Evolutionary conservation across 2,888 invertebrate species (phyloP), one percentile per base, ranked within the genome.

Genomic region (Cheilosia vulpina): DNA sequence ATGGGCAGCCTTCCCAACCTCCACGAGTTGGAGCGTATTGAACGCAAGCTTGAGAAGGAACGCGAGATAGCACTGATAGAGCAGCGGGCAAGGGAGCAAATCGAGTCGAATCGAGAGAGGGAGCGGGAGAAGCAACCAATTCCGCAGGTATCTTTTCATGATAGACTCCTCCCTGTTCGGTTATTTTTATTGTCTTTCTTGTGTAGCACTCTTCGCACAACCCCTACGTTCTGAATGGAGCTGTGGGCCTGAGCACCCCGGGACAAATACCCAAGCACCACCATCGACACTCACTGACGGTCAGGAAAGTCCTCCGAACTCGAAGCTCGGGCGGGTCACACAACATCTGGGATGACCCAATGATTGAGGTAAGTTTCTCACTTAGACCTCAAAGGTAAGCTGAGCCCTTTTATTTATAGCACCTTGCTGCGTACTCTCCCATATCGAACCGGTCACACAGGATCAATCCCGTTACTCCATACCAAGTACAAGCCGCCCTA

Each of bases 1-100:
- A 95, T 95, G 95, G 95, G 95, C 69, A 95, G 95, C 88, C 90
- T 95, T 89, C 95, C 95, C 87, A 95, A 95, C 91, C 90, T 95
- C 79, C 94, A 94, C 89, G 94, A 95, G 89, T 92, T 95, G 89
- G 93, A 94, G 87, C 89, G 90, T 53, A 90, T 90, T 68, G 89
- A 93, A 89, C 91, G 91, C 75, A 90, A 89, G 87, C 90, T 91
- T 13, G 92, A 91, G 79, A 90, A 90, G 87, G 91, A 91, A 21
- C 88, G 90, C 21, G 90, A 91, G 50, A 50, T 82, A 34, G 87
- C 90, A 52, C 82, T 91, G 66, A 72, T 90, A 69, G 90, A 90
- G 82, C 90, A 91, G 83, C 89, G 90, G 21, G 90, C 90, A 24
- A 89, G 89, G 69, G 92, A 88, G 52, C 80, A 88, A 68, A 87